Conservation (phyloP, 2,797 vertebrate species). For the Spondyliosoma cantharus region DNA sequence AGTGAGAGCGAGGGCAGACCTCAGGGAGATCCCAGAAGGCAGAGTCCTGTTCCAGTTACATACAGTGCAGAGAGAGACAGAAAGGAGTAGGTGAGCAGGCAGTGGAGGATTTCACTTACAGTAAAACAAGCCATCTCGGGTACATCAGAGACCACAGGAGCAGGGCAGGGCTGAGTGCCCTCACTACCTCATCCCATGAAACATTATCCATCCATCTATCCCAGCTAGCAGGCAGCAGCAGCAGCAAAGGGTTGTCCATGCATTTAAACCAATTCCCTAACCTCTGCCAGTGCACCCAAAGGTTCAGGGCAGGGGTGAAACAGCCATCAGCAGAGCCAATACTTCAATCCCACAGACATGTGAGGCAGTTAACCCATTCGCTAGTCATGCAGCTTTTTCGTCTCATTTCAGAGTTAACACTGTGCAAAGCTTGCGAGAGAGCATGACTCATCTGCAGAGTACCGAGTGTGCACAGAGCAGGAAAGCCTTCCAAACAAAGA, state of each 20-base stretch:
- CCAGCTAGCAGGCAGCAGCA: slow-evolving; percentile 62
- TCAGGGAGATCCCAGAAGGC: slow-evolving; percentile 79
- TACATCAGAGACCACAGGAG: slow-evolving; percentile 76
- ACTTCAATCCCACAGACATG: slow-evolving; percentile 3
- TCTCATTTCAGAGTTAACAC: slow-evolving; percentile 50
- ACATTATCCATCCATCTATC: slow-evolving; percentile 74
- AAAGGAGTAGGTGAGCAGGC: slow-evolving; percentile 73
- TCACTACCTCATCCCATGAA: slow-evolving; percentile 77
- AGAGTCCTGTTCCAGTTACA: slow-evolving; percentile 81
- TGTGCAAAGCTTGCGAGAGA: slow-evolving; percentile 64
- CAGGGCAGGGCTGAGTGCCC: slow-evolving; percentile 76
- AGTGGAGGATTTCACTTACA: slow-evolving; percentile 83
- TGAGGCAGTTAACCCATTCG: slow-evolving; percentile 32
- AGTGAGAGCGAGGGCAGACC: slow-evolving; percentile 73
- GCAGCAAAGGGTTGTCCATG: slow-evolving; percentile 39
- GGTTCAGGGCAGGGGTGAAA: slow-evolving; percentile 35
- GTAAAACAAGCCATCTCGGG: slow-evolving; percentile 82
- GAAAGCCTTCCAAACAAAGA: slow-evolving; percentile 65
- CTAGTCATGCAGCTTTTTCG: slow-evolving; percentile 40
- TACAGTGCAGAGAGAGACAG: slow-evolving; percentile 64
- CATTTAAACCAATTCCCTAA: slow-evolving; percentile 57
- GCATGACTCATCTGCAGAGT: slow-evolving; percentile 67
- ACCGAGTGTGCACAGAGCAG: slow-evolving; percentile 59
- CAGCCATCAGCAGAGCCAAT: slow-evolving; percentile 21
- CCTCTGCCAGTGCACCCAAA: slow-evolving; percentile 18